Base-by-base conservation (phyloP, 2,888 invertebrate genomes). In the Phortica magna region DNA sequence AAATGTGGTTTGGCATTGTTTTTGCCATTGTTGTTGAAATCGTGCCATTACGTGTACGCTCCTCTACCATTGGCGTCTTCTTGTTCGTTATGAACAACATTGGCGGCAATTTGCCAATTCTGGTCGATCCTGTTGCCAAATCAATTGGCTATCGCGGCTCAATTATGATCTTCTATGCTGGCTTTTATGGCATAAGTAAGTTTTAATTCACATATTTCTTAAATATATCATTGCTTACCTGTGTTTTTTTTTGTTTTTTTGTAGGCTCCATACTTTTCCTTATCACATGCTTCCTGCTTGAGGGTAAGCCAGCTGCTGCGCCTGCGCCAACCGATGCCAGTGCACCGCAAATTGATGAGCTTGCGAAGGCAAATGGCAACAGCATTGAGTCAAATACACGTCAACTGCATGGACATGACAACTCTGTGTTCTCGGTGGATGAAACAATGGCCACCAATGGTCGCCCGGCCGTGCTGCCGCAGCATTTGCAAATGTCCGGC, bases 1-100 rank as follows among this genome's bases (percentile, higher is more conserved):
- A 97, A 93, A 97, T 97, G 97, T 98, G 97, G 97, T 97, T 97
- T 91, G 97, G 97, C 71, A 97, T 98, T 80, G 95, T 97, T 4
- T 97, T 97, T 91, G 97, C 97, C 3, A 96, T 97, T 88, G 93
- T 98, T 2, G 97, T 98, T 1, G 97, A 97, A 92, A 96, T 97
- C 79, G 97, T 97, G 1, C 97, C 97, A 0, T 88, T 96, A 68
- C 94, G 95, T 7, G 94, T 97, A 14, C 94, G 97, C 68, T 97
- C 97, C 5, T 96, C 97, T 57, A 96, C 96, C 0, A 95, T 97
- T 14, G 97, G 97, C 0, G 94, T 97, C 48, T 97, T 97, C 90
- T 93, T 97, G 57, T 98, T 98, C 92, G 96, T 97, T 2, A 97
- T 97, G 96, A 97, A 97, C 93, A 98, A 97, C 92, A 95, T 97